These are phyloP conservation scores for Aurelia sp. DNA, from an alignment of 30 jellyfish, hydroid and myxozoan genomes.

Conservation along the genomic window DNA sequence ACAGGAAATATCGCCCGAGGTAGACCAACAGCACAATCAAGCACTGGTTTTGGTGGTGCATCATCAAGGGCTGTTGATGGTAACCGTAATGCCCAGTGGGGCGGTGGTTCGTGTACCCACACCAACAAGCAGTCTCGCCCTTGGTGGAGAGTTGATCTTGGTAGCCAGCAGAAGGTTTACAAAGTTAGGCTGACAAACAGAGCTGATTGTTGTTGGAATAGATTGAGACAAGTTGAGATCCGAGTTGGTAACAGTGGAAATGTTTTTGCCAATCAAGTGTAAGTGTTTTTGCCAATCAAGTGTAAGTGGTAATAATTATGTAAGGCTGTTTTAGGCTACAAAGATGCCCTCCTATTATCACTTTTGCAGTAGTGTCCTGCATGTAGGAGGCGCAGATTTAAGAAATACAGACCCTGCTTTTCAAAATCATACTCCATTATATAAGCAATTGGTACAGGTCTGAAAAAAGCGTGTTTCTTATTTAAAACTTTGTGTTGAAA, in stretches of 20 bases:
- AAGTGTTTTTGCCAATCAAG: slow-evolving; percentile 3
- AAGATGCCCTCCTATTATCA: too few relatives aligned
- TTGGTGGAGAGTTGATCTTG: slow-evolving; percentile 72
- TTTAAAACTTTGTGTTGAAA: too few relatives aligned
- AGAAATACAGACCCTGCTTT: too few relatives aligned
- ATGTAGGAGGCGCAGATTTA: too few relatives aligned
- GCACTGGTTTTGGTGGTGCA: slow-evolving; percentile 56
- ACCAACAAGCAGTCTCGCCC: slow-evolving; percentile 40
- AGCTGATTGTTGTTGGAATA: slow-evolving; percentile 56
- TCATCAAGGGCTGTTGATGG: slow-evolving; percentile 65
- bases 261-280: slow-evolving; percentile 25
- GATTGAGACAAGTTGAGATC: slow-evolving; percentile 44
- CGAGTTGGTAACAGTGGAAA: slow-evolving; percentile 52
- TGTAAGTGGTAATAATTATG: too few relatives aligned
- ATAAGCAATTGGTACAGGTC: too few relatives aligned
- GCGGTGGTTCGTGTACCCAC: slow-evolving; percentile 69
- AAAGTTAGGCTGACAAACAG: slow-evolving; percentile 48
- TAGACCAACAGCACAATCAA: slow-evolving; percentile 57
- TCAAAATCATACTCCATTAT: too few relatives aligned
- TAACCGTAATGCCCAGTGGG: slow-evolving; percentile 57
- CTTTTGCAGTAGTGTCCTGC: too few relatives aligned
- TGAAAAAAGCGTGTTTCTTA: too few relatives aligned
- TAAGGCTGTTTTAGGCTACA: too few relatives aligned
- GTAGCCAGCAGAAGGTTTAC: slow-evolving; percentile 45
- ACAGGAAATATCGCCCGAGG: slow-evolving; percentile 57